These are phyloP conservation scores for Phaonia tiefii DNA, from an alignment of 2,888 invertebrate genomes.

Conservation along the genomic window DNA sequence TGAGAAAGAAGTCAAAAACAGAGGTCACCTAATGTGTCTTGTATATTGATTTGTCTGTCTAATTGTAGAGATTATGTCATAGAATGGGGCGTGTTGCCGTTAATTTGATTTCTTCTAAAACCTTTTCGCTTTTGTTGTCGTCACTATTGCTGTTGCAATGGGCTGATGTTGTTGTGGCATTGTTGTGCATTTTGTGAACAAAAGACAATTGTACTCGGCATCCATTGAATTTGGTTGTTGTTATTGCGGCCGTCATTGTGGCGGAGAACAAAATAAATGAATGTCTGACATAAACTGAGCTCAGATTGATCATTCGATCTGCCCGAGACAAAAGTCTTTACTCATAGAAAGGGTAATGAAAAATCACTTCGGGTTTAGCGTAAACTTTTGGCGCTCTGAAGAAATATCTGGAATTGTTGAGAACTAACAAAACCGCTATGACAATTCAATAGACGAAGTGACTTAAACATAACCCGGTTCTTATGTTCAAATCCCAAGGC, in stretches of 20 bases:
- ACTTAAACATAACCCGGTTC: too few relatives aligned
- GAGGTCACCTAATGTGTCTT: conserved; percentile 2
- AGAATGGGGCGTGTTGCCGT: conserved; percentile 60
- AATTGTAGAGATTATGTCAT: conserved; percentile 64
- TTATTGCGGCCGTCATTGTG: not conserved
- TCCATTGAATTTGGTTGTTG: not conserved
- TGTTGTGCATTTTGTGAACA: conserved; percentile 23
- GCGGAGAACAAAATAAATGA: conserved; percentile 15
- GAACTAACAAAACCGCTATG: too few relatives aligned
- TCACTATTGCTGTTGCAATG: conserved; percentile 5
- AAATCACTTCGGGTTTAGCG: too few relatives aligned
- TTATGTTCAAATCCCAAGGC: too few relatives aligned
- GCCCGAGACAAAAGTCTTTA: not conserved
- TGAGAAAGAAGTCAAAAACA: too few relatives aligned
- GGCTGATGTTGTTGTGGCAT: not conserved
- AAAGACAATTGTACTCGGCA: conserved; percentile 1
- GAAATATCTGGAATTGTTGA: too few relatives aligned
- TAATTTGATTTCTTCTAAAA: conserved; percentile 54
- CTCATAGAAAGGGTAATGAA: too few relatives aligned
- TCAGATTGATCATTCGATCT: conserved; percentile 25
- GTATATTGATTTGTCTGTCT: conserved; percentile 38
- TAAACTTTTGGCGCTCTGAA: too few relatives aligned
- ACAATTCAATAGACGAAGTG: too few relatives aligned
- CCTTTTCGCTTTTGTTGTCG: conserved; percentile 3
- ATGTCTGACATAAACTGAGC: conserved; percentile 1